Evolutionary conservation across 2,797 vertebrate genomes (phyloP), one percentile per base, ranked within the genome.

Genomic region (Perodicticus potto): DNA sequence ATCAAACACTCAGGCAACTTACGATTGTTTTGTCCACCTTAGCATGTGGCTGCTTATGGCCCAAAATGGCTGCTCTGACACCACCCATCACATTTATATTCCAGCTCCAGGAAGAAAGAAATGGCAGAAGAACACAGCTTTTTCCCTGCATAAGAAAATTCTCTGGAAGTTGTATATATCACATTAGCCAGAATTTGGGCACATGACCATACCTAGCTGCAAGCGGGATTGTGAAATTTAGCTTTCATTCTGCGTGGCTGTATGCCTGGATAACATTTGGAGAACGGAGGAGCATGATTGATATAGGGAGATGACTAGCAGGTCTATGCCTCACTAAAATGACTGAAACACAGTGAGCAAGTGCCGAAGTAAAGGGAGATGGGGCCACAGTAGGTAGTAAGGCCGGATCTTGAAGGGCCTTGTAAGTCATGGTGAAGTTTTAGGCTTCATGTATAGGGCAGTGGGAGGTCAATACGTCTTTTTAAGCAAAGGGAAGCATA

Each of bases 141-240:
- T 43, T 89, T 95, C 49, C 4, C 45, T 72, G 73, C n/a, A 10
- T 43, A n/a, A 65, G 27, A 23, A 94, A 69, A 83, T 20, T 69
- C 73, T 85, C 37, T 86, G 23, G 59, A 80, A 74, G 72, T 85
- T 86, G 25, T 53, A 34, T 29, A 0, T n/a, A 11, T 55, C 65
- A 49, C 45, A 40, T 67, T 86, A 70, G 61, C 37, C 61, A 90
- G 91, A 94, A 87, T 91, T 63, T 80, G 29, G 25, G 77, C 55
- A 77, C 29, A 14, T 45, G 61, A 16, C 22, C 7, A 3, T 74
- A 65, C 5, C 9, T 45, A 25, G 45, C 55, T 57, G 65, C 27
- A 59, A 37, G 27, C 3, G 17, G 73, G 37, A n/a, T 49, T 80
- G 19, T n/a, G n/a, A 23, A 55, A 14, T 1, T 25, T 20, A 40